Percentiles rank a stretch among this genome's conserved stretches.
These are phyloP conservation scores for Anguilla pacifica DNA, from an alignment of 2,797 vertebrate species.

Conservation along the genomic window DNA sequence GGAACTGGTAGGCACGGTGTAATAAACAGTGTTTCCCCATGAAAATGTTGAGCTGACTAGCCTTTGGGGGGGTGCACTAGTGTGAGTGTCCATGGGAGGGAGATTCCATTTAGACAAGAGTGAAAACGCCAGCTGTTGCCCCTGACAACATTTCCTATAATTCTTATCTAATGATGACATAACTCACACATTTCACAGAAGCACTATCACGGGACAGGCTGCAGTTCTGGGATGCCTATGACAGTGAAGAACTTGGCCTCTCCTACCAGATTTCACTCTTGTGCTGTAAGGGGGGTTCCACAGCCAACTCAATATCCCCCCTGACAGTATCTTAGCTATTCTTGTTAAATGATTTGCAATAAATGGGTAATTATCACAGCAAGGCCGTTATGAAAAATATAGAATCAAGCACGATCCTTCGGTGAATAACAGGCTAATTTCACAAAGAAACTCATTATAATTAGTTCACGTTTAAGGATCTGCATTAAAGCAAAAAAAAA, in stretches of 20 bases:
- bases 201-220: background rate
- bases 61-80: background rate
- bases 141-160: background rate
- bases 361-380: background rate
- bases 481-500: background rate
- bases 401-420: background rate
- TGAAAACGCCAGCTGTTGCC: background rate
- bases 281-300: background rate
- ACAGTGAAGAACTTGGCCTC: background rate
- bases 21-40: background rate
- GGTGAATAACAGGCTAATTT: background rate
- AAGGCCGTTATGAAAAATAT: background rate
- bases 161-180: background rate
- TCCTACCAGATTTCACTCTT: background rate
- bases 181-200: background rate
- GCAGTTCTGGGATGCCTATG: background rate
- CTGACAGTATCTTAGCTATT: background rate
- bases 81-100: background rate
- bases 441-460: background rate
- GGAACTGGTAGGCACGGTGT: background rate
- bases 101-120: background rate
- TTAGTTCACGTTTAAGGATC: background rate
- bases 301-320: background rate
- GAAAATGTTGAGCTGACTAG: background rate
- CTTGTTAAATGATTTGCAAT: background rate